Percentiles rank a stretch among this genome's conserved stretches.
Evolutionary conservation across 37 sponge, comb jelly and placozoan genomes (phyloP).

Genomic region (Oopsacas minuta): DNA sequence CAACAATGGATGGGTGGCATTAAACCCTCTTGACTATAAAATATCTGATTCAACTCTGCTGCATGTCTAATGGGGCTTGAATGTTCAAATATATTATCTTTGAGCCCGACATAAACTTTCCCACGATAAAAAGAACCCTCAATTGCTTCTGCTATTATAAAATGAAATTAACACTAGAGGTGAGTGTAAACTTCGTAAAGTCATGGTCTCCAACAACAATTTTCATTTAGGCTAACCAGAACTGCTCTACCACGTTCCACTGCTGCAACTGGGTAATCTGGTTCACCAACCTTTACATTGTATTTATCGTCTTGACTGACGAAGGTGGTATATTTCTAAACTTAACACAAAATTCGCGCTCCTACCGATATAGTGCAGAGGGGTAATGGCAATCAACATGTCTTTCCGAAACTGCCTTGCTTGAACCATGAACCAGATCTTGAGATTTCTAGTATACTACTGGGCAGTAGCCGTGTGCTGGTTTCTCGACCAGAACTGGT

Average conservation of each 20-base stretch:
- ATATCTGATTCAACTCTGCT: not conserved
- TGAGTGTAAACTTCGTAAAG: slow-evolving; percentile 33
- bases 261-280: slow-evolving; percentile 41
- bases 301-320: slow-evolving; percentile 42
- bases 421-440: slow-evolving; percentile 29
- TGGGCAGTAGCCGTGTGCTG: not conserved
- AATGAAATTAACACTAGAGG: slow-evolving; percentile 27
- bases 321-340: slow-evolving; percentile 23
- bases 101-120: slow-evolving; percentile 18
- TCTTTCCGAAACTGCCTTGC: slow-evolving; percentile 24
- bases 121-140: slow-evolving; percentile 32
- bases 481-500: slow-evolving; percentile 41
- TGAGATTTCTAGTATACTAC: slow-evolving; percentile 36
- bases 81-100: slow-evolving; percentile 21
- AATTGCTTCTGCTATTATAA: slow-evolving; percentile 19
- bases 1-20: not conserved
- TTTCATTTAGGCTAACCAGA: slow-evolving; percentile 22
- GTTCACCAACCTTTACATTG: slow-evolving; percentile 41
- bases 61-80: slow-evolving; percentile 23
- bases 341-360: slow-evolving; percentile 36
- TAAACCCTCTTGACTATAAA: not conserved
- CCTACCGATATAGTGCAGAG: slow-evolving; percentile 27
- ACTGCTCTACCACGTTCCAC: slow-evolving; percentile 32
- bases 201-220: slow-evolving; percentile 46
- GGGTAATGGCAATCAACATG: slow-evolving; percentile 30